Conservation (phyloP, 2,888 invertebrate species). For the Nysson spinosus region DNA sequence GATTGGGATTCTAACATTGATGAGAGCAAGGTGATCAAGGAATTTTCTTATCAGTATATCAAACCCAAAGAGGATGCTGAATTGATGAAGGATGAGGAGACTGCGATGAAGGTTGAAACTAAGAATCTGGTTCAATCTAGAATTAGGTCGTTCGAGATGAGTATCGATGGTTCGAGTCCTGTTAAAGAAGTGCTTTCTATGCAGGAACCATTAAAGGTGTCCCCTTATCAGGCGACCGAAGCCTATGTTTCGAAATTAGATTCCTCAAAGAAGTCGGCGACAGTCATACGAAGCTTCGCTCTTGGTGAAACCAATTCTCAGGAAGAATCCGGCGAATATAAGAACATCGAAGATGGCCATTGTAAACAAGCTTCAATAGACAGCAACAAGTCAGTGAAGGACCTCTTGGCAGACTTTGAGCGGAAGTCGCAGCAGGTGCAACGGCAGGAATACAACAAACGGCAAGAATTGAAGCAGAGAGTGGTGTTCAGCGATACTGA, state of each 20-base stretch:
- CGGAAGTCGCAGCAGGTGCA: slow-evolving; percentile 74
- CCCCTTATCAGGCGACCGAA: slow-evolving; percentile 73
- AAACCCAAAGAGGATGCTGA: slow-evolving; percentile 57
- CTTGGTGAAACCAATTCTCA: slow-evolving; percentile 52
- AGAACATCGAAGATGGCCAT: slow-evolving; percentile 34
- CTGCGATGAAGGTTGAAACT: slow-evolving; percentile 20
- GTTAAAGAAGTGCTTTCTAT: slow-evolving; percentile 68
- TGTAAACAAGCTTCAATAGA: slow-evolving; percentile 56
- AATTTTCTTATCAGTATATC: slow-evolving; percentile 76
- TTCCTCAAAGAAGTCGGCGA: slow-evolving; percentile 56
- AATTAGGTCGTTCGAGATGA: slow-evolving; percentile 71
- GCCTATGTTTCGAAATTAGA: slow-evolving; percentile 74
- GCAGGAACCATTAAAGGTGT: slow-evolving; percentile 76
- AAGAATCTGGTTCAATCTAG: slow-evolving; percentile 68
- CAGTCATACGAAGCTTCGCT: slow-evolving; percentile 65
- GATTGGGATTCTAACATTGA: slow-evolving; percentile 71
- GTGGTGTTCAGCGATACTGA: slow-evolving; percentile 78
- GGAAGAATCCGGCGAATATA: slow-evolving; percentile 22
- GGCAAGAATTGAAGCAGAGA: slow-evolving; percentile 70
- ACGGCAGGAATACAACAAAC: slow-evolving; percentile 60
- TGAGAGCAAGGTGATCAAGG: slow-evolving; percentile 75
- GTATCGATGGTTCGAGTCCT: slow-evolving; percentile 55
- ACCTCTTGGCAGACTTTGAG: slow-evolving; percentile 77
- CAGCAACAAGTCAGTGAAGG: slow-evolving; percentile 76
- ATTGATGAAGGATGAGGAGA: slow-evolving; percentile 4